A percentile compares a stretch with the other conserved stretches of the same genome.
These are phyloP conservation scores for Corvus hawaiiensis DNA, from an alignment of 2,113 vertebrate species.

Conservation along the genomic window DNA sequence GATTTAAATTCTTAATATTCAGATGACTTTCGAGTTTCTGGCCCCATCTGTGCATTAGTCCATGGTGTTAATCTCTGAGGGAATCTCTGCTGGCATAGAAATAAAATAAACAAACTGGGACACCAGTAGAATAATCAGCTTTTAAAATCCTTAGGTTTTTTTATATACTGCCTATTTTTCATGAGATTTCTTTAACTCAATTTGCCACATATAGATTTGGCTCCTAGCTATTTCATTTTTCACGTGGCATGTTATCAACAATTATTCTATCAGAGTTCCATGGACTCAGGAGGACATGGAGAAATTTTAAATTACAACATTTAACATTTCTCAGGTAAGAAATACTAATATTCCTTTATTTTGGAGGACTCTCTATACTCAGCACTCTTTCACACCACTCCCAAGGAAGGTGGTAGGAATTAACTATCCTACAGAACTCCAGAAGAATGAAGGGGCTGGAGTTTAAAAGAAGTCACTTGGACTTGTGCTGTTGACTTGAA, in stretches of 20 bases:
- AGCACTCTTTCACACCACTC: background rate
- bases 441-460: background rate
- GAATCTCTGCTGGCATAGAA: slow-evolving; percentile 60
- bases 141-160: background rate
- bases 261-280: background rate
- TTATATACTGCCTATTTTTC: slow-evolving; percentile 52
- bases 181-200: slow-evolving; percentile 56
- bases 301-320: slow-evolving; percentile 26
- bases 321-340: slow-evolving; percentile 11
- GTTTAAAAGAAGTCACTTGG: background rate
- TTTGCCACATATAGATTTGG: slow-evolving; percentile 58
- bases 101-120: slow-evolving; percentile 72
- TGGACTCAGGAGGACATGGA: slow-evolving; percentile 4
- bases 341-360: background rate
- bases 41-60: slow-evolving; percentile 72
- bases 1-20: slow-evolving; percentile 94
- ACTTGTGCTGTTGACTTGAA: background rate
- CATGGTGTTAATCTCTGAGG: slow-evolving; percentile 68
- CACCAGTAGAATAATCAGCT: slow-evolving; percentile 58
- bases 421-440: background rate
- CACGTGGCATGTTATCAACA: slow-evolving; percentile 43
- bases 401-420: background rate
- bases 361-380: background rate
- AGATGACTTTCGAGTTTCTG: slow-evolving; percentile 81
- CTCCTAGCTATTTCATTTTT: slow-evolving; percentile 67